Percentiles rank a stretch among this genome's conserved stretches.
Evolutionary conservation across 2,113 vertebrate species (phyloP).

Genomic region (Eulemur macaco): DNA sequence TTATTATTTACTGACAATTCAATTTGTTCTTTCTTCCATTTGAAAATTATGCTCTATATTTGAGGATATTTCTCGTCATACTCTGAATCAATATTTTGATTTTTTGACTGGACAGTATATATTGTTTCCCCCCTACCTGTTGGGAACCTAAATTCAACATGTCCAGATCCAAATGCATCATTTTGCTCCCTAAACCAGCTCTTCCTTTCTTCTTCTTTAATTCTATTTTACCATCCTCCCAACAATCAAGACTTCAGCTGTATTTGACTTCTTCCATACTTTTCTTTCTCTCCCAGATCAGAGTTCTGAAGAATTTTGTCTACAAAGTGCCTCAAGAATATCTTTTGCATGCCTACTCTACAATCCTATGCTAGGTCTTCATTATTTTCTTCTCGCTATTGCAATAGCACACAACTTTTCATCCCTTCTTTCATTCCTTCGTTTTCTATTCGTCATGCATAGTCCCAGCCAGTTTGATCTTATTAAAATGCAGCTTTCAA

Average conservation of each 20-base stretch:
- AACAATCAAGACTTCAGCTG: neutral
- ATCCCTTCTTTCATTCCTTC: neutral
- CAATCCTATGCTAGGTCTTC: neutral
- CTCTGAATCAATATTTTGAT: neutral
- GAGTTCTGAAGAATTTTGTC: neutral
- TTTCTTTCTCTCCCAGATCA: neutral
- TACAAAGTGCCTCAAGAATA: neutral
- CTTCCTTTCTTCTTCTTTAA: neutral
- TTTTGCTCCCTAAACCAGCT: neutral
- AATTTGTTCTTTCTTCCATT: neutral
- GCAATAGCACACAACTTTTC: neutral
- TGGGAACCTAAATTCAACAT: neutral
- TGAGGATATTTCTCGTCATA: neutral
- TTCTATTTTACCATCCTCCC: neutral
- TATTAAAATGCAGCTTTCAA: neutral
- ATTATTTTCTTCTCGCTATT: neutral
- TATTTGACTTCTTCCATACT: neutral
- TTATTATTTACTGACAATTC: neutral
- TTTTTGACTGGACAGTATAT: neutral
- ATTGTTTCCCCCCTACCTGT: neutral
- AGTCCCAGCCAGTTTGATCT: neutral
- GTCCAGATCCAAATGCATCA: neutral
- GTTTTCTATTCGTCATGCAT: neutral
- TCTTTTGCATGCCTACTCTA: neutral
- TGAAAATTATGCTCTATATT: neutral